These are phyloP conservation scores for Drosophila trapezifrons DNA, from an alignment of 1,140 invertebrate species.

Conservation along the genomic window DNA sequence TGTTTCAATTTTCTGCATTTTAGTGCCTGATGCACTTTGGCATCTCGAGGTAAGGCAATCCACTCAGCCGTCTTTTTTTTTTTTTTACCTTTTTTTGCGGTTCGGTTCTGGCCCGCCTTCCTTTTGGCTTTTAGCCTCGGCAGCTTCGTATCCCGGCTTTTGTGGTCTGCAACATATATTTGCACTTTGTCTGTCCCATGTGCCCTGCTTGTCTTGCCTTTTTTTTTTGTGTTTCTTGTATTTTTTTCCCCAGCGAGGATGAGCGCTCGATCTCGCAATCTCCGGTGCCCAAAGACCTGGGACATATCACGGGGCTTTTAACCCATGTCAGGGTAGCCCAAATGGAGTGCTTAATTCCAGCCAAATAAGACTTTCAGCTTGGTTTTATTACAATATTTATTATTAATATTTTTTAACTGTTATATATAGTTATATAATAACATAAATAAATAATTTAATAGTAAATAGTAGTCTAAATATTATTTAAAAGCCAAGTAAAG, in stretches of 20 bases:
- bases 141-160: conserved; percentile 10
- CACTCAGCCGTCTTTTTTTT: conserved; percentile 15
- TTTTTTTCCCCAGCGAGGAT: neutral
- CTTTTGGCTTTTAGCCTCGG: conserved; percentile 25
- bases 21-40: conserved; percentile 83
- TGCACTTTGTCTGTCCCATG: conserved; percentile 63
- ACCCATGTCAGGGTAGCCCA: neutral
- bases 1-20: conserved; percentile 84
- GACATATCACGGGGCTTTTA: conserved; percentile 5
- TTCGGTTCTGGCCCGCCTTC: conserved; percentile 17
- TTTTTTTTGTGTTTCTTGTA: conserved; percentile 3
- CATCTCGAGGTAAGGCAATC: conserved; percentile 56
- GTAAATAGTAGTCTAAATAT: no score
- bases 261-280: conserved; percentile 19
- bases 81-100: neutral
- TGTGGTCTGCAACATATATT: conserved; percentile 70
- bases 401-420: neutral
- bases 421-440: no score
- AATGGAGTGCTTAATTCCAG: no score
- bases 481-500: no score
- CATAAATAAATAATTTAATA: no score
- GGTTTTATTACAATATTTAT: neutral
- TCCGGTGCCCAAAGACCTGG: neutral
- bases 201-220: neutral
- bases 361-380: no score